These are phyloP conservation scores for Nemotelus nigrinus DNA, from an alignment of 2,888 invertebrate genomes.

Conservation along the genomic window DNA sequence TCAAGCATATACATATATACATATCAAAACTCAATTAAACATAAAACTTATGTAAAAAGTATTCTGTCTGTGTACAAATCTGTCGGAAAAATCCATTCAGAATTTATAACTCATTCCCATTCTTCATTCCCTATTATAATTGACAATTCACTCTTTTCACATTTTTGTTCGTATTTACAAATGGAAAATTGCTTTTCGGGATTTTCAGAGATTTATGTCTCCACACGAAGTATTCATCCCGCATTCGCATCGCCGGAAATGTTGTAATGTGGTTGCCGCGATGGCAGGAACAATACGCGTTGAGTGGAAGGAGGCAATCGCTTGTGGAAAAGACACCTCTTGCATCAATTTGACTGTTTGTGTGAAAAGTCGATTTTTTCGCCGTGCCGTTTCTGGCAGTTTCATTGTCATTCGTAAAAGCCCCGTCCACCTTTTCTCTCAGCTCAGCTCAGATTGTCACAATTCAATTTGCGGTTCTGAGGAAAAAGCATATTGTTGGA, in stretches of 20 bases:
- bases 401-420: not conserved
- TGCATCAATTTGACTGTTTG: not conserved
- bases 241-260: not conserved
- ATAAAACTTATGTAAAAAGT: no score
- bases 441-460: no score
- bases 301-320: not conserved
- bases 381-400: not conserved
- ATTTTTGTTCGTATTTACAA: conserved; percentile 10
- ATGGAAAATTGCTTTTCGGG: conserved; percentile 39
- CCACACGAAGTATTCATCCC: not conserved
- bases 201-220: conserved; percentile 16
- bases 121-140: conserved; percentile 14
- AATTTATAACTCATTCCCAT: conserved; percentile 3
- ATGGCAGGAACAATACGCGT: no score
- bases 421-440: not conserved
- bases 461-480: no score
- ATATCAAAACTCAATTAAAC: no score
- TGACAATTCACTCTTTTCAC: conserved; percentile 24
- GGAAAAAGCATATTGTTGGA: not conserved
- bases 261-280: no score
- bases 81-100: not conserved
- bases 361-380: not conserved
- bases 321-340: not conserved
- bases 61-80: no score
- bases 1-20: no score